phyloP scores from a whole-genome alignment of 2,113 vertebrate species.

The Clinocottus analis region DNA sequence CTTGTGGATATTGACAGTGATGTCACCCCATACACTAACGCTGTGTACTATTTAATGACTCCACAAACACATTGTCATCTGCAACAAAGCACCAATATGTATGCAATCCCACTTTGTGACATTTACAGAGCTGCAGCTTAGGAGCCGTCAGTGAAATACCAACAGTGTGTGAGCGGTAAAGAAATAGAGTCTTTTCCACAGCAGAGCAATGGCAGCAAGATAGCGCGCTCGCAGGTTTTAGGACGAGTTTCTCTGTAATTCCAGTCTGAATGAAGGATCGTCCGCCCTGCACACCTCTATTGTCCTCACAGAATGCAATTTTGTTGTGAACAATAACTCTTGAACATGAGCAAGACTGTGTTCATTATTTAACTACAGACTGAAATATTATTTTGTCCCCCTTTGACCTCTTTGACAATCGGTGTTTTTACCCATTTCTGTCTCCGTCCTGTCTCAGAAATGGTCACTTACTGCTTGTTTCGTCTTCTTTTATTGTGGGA shows the following conservation, averaged over 20 bases:
- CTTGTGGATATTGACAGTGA: not conserved
- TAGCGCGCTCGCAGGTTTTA: slow-evolving; percentile 17
- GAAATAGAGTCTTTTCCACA: slow-evolving; percentile 24
- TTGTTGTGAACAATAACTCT: slow-evolving; percentile 40
- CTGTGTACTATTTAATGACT: slow-evolving; percentile 1
- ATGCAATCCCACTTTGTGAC: slow-evolving; percentile 5
- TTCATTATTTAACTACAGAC: slow-evolving; percentile 41
- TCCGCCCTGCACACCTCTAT: slow-evolving; percentile 32
- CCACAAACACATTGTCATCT: slow-evolving; percentile 16
- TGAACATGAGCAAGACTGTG: slow-evolving; percentile 21
- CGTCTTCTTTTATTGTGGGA: slow-evolving; percentile 32
- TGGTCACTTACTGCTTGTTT: slow-evolving; percentile 41
- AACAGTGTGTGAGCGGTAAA: slow-evolving; percentile 9
- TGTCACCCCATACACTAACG: not conserved
- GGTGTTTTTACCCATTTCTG: slow-evolving; percentile 28
- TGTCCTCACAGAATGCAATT: slow-evolving; percentile 36
- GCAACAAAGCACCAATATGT: slow-evolving; percentile 20
- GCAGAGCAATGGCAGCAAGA: slow-evolving; percentile 42
- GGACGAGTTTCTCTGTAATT: slow-evolving; percentile 36
- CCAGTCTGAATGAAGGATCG: slow-evolving; percentile 35
- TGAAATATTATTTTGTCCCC: slow-evolving; percentile 9
- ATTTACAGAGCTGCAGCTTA: slow-evolving; percentile 35
- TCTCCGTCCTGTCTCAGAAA: slow-evolving; percentile 40
- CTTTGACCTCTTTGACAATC: not conserved
- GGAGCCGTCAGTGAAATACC: slow-evolving; percentile 17